phyloP scores from a whole-genome alignment of 2,113 vertebrate genomes.

The Charadrius vociferus region DNA sequence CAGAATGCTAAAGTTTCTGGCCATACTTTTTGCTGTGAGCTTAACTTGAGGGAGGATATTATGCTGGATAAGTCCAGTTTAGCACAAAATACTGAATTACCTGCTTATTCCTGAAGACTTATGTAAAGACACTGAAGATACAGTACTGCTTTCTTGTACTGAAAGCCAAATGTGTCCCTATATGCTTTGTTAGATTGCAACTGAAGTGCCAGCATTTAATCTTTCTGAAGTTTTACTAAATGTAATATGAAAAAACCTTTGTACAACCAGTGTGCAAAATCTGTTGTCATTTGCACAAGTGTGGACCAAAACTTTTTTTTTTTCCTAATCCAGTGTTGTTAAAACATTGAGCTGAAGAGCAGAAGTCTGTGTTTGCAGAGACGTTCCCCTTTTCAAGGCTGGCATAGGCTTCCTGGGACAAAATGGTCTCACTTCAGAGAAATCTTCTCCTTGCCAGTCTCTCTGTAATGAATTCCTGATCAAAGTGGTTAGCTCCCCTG shows the following conservation, averaged over 20 bases:
- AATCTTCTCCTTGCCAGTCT: slow-evolving; percentile 54
- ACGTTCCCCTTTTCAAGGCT: neutral
- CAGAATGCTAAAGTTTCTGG: neutral
- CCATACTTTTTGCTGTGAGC: neutral
- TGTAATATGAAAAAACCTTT: neutral
- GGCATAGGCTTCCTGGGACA: slow-evolving; percentile 53
- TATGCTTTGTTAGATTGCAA: neutral
- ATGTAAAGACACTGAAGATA: neutral
- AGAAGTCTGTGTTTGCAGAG: neutral
- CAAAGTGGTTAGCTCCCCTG: slow-evolving; percentile 41
- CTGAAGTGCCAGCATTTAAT: neutral
- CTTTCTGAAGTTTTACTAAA: neutral
- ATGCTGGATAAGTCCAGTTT: neutral
- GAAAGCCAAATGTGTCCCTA: neutral
- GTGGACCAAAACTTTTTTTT: neutral
- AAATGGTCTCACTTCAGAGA: slow-evolving; percentile 39
- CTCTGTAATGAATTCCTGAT: slow-evolving; percentile 70
- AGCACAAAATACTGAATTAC: neutral
- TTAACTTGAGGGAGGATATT: neutral
- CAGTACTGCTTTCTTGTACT: neutral
- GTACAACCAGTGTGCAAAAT: neutral
- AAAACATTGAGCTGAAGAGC: neutral
- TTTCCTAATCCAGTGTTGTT: neutral
- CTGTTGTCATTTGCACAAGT: neutral
- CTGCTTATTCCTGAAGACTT: neutral